Evolutionary conservation across 2,797 vertebrate genomes (phyloP).

Genomic region (Vespertilio murinus): DNA sequence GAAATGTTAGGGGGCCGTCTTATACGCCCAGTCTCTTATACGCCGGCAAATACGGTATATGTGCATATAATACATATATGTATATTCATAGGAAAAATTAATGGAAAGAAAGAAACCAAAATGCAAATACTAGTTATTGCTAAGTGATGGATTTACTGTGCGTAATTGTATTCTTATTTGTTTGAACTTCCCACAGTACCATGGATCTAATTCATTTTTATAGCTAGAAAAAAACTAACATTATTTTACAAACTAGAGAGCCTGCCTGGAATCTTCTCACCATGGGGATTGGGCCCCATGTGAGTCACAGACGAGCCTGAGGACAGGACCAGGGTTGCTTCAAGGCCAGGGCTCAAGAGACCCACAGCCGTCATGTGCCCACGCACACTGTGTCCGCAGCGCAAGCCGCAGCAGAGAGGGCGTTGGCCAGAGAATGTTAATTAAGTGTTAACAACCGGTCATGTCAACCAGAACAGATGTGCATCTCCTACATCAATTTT

Average conservation of each 20-base stretch:
- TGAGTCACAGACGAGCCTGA: too few species aligned
- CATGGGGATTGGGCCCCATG: rapidly evolving
- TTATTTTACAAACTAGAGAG: slow-evolving; percentile 22
- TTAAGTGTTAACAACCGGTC: not conserved
- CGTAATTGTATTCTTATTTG: not conserved
- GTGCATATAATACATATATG: too few species aligned
- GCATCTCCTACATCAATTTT: not conserved
- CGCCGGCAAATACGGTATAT: too few species aligned
- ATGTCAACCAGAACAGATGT: not conserved
- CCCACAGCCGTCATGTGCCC: not conserved
- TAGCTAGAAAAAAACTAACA: slow-evolving; percentile 21
- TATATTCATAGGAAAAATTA: not conserved
- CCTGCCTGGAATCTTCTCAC: not conserved
- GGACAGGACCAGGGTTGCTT: not conserved
- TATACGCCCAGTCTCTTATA: too few species aligned
- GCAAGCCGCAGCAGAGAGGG: not conserved
- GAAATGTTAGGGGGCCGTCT: too few species aligned
- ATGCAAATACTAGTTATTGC: not conserved
- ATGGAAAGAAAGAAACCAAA: not conserved
- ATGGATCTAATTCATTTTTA: slow-evolving; percentile 2
- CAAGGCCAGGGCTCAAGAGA: not conserved
- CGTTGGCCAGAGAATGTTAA: not conserved
- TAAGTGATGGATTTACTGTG: not conserved
- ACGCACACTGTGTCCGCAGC: not conserved
- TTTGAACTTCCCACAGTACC: not conserved